Conservation (phyloP, 2,113 vertebrate species). For the Neolamprologus cancellatus region DNA sequence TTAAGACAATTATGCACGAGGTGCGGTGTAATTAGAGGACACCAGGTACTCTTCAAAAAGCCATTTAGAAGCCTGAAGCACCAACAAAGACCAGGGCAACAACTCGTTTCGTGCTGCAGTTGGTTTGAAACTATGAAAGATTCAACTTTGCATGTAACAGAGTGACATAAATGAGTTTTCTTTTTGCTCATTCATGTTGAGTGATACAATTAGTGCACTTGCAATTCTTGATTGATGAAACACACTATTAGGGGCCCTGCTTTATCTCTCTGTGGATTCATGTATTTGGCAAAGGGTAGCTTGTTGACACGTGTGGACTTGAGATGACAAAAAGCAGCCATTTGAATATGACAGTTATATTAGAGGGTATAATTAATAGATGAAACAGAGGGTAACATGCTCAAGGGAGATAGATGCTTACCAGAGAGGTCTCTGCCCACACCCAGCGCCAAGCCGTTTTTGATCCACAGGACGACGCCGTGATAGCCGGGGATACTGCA, state of each 20-base stretch:
- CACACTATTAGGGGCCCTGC: neutral
- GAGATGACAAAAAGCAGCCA: neutral
- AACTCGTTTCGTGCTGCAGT: conserved; percentile 23
- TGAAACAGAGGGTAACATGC: neutral
- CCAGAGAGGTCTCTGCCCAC: conserved; percentile 93
- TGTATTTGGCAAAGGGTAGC: neutral
- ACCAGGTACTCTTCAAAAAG: conserved; percentile 56
- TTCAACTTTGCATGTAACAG: neutral
- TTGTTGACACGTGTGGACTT: conserved; percentile 1
- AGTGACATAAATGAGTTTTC: neutral
- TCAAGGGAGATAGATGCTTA: conserved; percentile 42
- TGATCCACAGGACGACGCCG: conserved; percentile 95
- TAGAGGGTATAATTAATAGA: neutral
- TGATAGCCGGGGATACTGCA: conserved; percentile 92
- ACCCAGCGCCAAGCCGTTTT: conserved; percentile 90
- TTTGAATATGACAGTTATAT: neutral
- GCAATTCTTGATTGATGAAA: neutral
- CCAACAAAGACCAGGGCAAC: conserved; percentile 15
- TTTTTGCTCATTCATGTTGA: neutral
- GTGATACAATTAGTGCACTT: neutral
- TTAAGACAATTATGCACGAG: conserved; percentile 62
- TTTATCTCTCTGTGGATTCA: neutral
- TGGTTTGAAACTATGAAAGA: neutral
- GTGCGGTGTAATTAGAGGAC: conserved; percentile 53
- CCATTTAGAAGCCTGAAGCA: conserved; percentile 53